A percentile compares a stretch with the other conserved stretches of the same genome.
Conservation (phyloP, 2,113 vertebrate genomes). For the Barbus barbus region DNA sequence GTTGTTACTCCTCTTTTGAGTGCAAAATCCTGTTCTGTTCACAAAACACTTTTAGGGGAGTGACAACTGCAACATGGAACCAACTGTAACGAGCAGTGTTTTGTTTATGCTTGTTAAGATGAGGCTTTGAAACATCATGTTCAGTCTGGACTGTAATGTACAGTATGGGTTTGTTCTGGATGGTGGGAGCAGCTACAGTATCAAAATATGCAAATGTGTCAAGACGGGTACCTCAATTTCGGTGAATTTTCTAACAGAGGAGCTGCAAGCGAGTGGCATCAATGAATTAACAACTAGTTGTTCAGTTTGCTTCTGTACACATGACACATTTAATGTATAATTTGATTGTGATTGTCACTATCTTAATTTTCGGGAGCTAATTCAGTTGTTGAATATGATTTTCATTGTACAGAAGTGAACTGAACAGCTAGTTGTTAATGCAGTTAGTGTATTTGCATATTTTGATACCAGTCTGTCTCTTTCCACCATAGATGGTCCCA, state of each 20-base stretch:
- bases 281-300: background rate
- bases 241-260: background rate
- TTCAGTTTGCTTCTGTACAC: background rate
- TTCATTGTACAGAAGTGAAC: background rate
- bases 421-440: background rate
- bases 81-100: background rate
- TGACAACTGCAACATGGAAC: background rate
- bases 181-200: background rate
- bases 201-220: conserved; percentile 24
- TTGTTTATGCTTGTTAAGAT: conserved; percentile 18
- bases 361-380: background rate
- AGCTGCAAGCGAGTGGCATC: background rate
- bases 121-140: background rate
- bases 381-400: background rate
- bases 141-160: background rate
- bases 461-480: background rate
- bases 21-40: background rate
- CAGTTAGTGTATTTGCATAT: background rate
- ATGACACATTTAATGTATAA: background rate
- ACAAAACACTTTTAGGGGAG: background rate
- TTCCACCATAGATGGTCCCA: background rate
- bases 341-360: background rate
- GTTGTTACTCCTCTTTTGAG: background rate
- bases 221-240: background rate
- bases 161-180: background rate